These are phyloP conservation scores for Nothocercus julius DNA, from an alignment of 2,113 vertebrate genomes.

Conservation along the genomic window DNA sequence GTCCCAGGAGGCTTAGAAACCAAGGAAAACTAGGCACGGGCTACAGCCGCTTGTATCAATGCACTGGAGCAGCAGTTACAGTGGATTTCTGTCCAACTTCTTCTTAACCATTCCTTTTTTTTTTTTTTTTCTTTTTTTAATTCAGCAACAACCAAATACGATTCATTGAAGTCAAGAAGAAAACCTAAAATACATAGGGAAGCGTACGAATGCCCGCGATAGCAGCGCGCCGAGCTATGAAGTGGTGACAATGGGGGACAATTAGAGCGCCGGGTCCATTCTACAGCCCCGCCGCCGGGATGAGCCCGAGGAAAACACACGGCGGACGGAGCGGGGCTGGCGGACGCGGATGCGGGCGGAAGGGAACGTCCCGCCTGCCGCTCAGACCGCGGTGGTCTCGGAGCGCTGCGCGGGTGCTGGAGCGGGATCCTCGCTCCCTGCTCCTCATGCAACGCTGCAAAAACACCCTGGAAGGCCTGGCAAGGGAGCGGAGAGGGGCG, in stretches of 20 bases:
- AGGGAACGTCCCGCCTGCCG: background rate
- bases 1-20: accelerated
- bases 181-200: background rate
- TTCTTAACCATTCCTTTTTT: constrained; percentile 45
- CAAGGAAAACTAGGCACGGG: background rate
- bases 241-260: constrained; percentile 65
- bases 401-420: background rate
- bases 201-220: background rate
- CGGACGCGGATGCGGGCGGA: constrained; percentile 52
- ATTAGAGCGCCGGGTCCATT: constrained; percentile 68
- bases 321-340: constrained; percentile 54
- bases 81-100: constrained; percentile 18
- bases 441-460: too few species aligned
- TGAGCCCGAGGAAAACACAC: constrained; percentile 60
- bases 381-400: background rate
- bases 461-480: too few species aligned
- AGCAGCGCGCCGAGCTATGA: constrained; percentile 50
- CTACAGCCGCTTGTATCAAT: background rate
- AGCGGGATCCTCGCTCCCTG: too few species aligned
- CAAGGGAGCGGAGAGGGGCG: too few species aligned
- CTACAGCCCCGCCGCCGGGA: constrained; percentile 29
- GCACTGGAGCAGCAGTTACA: constrained; percentile 25
- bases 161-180: constrained; percentile 54
- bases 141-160: constrained; percentile 64
- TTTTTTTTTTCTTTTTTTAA: background rate